Evolutionary conservation across 1,140 invertebrate species (phyloP).

Genomic region (Pseudomyrmex pallidus): DNA sequence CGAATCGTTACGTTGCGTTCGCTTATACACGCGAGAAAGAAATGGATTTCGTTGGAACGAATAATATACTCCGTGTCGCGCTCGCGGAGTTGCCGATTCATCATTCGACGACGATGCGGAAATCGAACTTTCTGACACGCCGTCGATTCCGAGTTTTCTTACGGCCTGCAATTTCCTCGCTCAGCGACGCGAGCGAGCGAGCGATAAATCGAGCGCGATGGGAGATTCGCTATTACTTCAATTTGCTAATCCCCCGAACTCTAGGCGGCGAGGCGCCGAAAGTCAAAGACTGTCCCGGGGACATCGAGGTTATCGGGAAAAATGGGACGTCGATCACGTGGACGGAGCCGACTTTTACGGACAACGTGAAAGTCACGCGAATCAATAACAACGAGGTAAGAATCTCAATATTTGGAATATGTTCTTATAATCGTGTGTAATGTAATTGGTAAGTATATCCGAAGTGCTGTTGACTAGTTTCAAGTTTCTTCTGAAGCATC

Average conservation of each 20-base stretch:
- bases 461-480: too few species aligned
- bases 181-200: background rate
- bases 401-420: background rate
- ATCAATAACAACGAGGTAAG: slow-evolving; percentile 85
- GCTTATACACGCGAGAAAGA: background rate
- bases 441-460: too few species aligned
- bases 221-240: slow-evolving; percentile 18
- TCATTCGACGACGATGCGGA: slow-evolving; percentile 45
- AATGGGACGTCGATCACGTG: slow-evolving; percentile 85
- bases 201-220: slow-evolving; percentile 2
- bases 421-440: too few species aligned
- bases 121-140: slow-evolving; percentile 51
- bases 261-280: slow-evolving; percentile 83
- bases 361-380: slow-evolving; percentile 86
- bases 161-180: slow-evolving; percentile 38
- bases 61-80: background rate
- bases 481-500: too few species aligned
- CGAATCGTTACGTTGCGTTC: background rate
- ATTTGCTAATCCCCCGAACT: slow-evolving; percentile 60
- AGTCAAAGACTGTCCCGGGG: slow-evolving; percentile 82
- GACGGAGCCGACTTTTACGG: slow-evolving; percentile 86
- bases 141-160: slow-evolving; percentile 32
- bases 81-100: slow-evolving; percentile 32
- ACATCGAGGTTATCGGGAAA: slow-evolving; percentile 79
- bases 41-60: background rate